Evolutionary conservation across 2,888 invertebrate species (phyloP), one percentile per base, ranked within the genome.

Genomic region (Amphiduros pacificus): DNA sequence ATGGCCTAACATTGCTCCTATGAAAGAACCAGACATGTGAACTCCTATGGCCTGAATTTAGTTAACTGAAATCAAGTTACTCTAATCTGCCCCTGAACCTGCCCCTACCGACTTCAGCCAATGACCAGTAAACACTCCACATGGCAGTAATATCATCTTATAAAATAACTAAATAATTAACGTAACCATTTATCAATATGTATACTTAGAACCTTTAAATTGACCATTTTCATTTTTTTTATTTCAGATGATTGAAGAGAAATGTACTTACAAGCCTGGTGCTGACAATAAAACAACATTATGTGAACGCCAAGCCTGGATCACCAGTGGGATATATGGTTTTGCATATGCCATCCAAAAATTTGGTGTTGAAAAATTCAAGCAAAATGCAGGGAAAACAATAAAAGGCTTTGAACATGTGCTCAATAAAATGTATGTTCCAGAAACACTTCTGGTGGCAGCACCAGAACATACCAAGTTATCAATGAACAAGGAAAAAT

Each of bases 281-380:
- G 88, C 88, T 22, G 88, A 90, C 48, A 87, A 88, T 79, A 85
- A 86, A 0, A 87, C 89, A 84, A 94, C 94, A 1, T 83, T 91
- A 32, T 93, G 92, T 26, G 84, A 88, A 29, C 87, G 94, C 60
- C 89, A 90, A 1, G 94, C 94, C 0, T 94, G 93, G 90, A 90
- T 96, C 64, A 91, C 91, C 77, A 94, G 94, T 1, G 90, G 91
- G 76, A 89, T 95, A 54, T 90, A 89, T 82, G 95, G 94, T 31
- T 91, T 95, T 80, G 90, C 92, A 36, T 85, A 90, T 60, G 91
- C 94, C 5, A 92, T 96, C 70, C 89, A 93, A 68, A 91, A 91
- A 5, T 95, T 94, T 83, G 95, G 94, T 1, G 85, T 92, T 68
- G 94, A 94, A 65, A 86, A 94, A 66, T 95, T 94, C 83, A 90